These are phyloP conservation scores for Bradypodion ventrale DNA, from an alignment of 2,797 vertebrate genomes.

Conservation along the genomic window DNA sequence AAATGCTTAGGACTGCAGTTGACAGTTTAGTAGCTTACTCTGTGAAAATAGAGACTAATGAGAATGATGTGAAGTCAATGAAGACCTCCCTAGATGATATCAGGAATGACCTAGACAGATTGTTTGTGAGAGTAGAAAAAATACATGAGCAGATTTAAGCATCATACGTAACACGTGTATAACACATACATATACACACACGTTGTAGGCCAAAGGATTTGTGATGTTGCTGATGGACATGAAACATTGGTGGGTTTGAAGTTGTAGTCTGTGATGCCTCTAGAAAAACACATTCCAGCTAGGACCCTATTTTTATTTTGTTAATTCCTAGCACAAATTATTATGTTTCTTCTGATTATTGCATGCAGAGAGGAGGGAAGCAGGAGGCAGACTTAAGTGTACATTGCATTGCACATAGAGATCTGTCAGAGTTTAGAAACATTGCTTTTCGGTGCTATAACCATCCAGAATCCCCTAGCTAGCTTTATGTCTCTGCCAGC, in stretches of 20 bases:
- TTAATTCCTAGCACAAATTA: slow-evolving; percentile 29
- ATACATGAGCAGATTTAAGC: slow-evolving; percentile 71
- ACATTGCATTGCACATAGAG: neutral
- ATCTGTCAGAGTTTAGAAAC: neutral
- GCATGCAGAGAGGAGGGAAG: neutral
- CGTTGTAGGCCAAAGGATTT: slow-evolving; percentile 68
- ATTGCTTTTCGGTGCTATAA: too few relatives aligned
- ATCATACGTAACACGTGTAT: slow-evolving; percentile 12
- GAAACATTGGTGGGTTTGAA: slow-evolving; percentile 6
- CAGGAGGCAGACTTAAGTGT: neutral
- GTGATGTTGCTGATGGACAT: slow-evolving; percentile 19
- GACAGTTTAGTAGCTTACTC: slow-evolving; percentile 81
- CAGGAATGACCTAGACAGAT: slow-evolving; percentile 77
- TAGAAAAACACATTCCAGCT: slow-evolving; percentile 58
- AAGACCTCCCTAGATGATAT: slow-evolving; percentile 80
- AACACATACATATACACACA: slow-evolving; percentile 5
- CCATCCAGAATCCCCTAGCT: too few relatives aligned
- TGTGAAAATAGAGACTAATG: slow-evolving; percentile 83
- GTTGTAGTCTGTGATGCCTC: slow-evolving; percentile 43
- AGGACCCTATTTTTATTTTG: slow-evolving; percentile 48
- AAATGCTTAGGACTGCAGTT: slow-evolving; percentile 80
- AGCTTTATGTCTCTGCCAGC: too few relatives aligned
- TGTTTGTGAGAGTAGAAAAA: slow-evolving; percentile 79
- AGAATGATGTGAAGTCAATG: slow-evolving; percentile 78
- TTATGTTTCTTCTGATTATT: slow-evolving; percentile 4